Base-by-base conservation (phyloP, 2,113 vertebrate species). In the Chlorodrepanis virens region DNA sequence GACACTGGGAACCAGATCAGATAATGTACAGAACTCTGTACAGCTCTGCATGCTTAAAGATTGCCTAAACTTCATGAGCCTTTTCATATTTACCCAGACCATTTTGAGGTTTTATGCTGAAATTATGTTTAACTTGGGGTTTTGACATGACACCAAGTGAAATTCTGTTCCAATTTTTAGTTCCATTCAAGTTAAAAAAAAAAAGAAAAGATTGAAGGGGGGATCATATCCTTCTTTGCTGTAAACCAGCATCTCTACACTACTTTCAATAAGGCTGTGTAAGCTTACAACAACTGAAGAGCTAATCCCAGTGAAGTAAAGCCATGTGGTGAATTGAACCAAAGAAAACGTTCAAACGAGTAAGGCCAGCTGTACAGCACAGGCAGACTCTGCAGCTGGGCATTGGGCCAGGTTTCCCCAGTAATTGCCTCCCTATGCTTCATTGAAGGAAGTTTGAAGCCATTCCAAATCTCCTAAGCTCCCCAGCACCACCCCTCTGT, bases 291-390 rank as follows among this genome's bases (percentile, higher is more conserved):
- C 57, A 57, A 80, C 79, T 87, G 69, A 92, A 87, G 79, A 87
- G 40, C 79, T 93, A 94, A 95, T 93, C 88, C 72, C 33, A 68
- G 69, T 80, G 79, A 93, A 94, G 72, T 68, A 87, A 96, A 96
- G 79, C 80, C 6, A 44, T 95, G 90, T 92, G 86, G 76, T 94
- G 86, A 89, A 84, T 5, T 83, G 79, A 96, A 96, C 72, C 88
- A 90, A 93, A 94, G 88, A 96, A 97, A 96, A 95, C 92, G 92
- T 86, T 96, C 72, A 84, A 96, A 90, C 92, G 72, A 95, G 89
- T 92, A 83, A 81, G 92, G 76, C 85, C 93, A 97, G 88, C 93
- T 96, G 93, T 92, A 72, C 3, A 92, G 28, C 69, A 84, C 83
- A 92, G 72, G 80, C 93, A 93, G 69, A 39, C 80, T 95, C 52